Evolutionary conservation across 1,140 invertebrate genomes (phyloP).

Genomic region (Aphis craccivora): DNA sequence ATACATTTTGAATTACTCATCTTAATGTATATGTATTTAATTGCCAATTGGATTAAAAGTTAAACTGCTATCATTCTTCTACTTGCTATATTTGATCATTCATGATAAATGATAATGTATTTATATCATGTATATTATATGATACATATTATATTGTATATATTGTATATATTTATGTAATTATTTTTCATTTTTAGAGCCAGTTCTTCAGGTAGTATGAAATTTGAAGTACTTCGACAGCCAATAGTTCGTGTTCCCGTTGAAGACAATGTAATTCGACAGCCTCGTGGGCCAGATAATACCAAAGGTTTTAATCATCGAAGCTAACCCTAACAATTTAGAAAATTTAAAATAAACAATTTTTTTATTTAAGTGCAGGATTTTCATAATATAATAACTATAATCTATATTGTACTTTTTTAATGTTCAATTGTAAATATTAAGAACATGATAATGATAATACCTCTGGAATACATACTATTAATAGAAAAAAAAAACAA

Average conservation of each 20-base stretch:
- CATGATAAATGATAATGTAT: background rate
- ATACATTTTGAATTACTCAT: background rate
- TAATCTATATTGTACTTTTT: constrained; percentile 37
- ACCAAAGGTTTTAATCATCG: constrained; percentile 56
- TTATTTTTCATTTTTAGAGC: constrained; percentile 29
- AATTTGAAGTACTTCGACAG: constrained; percentile 47
- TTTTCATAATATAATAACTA: constrained; percentile 47
- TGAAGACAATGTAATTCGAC: constrained; percentile 52
- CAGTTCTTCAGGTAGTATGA: constrained; percentile 49
- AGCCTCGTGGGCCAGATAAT: constrained; percentile 48
- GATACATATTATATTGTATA: background rate
- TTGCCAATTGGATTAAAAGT: background rate
- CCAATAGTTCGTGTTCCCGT: constrained; percentile 21
- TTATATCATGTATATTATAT: no score
- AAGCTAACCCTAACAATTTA: constrained; percentile 48
- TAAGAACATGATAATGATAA: constrained; percentile 6
- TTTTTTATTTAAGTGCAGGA: constrained; percentile 21
- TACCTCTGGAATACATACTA: constrained; percentile 22
- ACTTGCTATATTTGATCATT: background rate
- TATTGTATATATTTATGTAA: background rate
- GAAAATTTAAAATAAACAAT: background rate
- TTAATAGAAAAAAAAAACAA: background rate
- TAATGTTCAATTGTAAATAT: constrained; percentile 50
- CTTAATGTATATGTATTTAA: background rate
- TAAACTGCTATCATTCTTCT: background rate